Conservation (phyloP, 1,140 invertebrate genomes). For the Zeugodacus cucurbitae region DNA sequence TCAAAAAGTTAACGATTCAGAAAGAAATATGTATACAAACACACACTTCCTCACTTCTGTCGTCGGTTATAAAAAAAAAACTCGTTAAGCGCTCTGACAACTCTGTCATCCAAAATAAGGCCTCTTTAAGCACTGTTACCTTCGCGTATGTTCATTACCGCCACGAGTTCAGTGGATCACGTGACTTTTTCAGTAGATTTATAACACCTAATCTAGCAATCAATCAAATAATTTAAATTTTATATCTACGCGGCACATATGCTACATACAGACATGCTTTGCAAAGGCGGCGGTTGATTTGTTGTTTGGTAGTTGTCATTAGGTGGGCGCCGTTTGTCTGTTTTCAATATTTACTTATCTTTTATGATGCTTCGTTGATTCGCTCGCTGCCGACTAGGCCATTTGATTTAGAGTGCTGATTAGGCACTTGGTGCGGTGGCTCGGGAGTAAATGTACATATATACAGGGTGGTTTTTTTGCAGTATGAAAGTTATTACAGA, state of each 20-base stretch:
- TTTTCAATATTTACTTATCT: neutral
- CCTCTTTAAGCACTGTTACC: neutral
- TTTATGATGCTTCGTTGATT: neutral
- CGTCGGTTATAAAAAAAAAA: neutral
- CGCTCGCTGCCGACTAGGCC: neutral
- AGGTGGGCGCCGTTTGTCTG: neutral
- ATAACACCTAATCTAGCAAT: constrained; percentile 55
- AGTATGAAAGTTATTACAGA: no score
- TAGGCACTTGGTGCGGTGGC: neutral
- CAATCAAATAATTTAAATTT: constrained; percentile 65
- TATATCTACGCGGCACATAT: constrained; percentile 45
- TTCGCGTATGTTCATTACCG: neutral
- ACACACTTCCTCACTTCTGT: neutral
- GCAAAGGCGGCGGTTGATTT: neutral
- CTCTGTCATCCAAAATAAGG: neutral
- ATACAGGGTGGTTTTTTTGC: no score
- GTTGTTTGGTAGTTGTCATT: neutral
- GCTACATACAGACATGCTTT: neutral
- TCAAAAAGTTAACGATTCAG: neutral
- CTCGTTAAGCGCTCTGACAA: neutral
- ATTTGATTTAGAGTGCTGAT: neutral
- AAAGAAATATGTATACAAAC: neutral
- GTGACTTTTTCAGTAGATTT: neutral
- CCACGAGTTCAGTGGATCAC: neutral
- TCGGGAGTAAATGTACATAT: neutral